These are phyloP conservation scores for Oryzias sinensis DNA, from an alignment of 2,797 vertebrate species.

Conservation along the genomic window DNA sequence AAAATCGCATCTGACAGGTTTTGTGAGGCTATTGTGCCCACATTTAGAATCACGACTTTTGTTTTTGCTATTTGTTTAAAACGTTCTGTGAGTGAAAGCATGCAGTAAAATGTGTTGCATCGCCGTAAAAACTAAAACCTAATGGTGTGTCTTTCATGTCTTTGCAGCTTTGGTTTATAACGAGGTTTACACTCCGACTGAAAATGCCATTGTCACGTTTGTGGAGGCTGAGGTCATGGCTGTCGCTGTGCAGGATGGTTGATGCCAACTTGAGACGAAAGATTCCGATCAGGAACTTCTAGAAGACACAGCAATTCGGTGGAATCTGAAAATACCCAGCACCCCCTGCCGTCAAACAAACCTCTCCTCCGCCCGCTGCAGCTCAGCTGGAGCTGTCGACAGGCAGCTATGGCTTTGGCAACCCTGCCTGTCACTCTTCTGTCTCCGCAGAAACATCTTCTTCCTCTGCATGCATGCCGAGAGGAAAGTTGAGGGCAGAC, in stretches of 20 bases:
- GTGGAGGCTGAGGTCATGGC: constrained; percentile 70
- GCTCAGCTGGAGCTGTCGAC: constrained; percentile 27
- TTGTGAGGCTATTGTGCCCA: constrained; percentile 24
- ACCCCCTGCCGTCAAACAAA: constrained; percentile 41
- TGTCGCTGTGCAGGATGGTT: constrained; percentile 34
- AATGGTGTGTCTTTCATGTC: constrained; percentile 66
- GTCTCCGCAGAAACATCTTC: constrained; percentile 62
- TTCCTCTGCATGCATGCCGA: constrained; percentile 43
- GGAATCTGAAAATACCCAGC: constrained; percentile 26
- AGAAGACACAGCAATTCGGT: constrained; percentile 7
- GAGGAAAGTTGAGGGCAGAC: constrained; percentile 63
- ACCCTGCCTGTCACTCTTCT: constrained; percentile 52
- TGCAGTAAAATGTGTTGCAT: constrained; percentile 60
- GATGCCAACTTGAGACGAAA: constrained; percentile 36
- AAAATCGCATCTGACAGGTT: not conserved
- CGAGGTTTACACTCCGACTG: constrained; percentile 57
- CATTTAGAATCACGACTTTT: constrained; percentile 50
- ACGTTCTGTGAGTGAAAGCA: constrained; percentile 37
- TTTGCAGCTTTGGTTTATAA: constrained; percentile 63
- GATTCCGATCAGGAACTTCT: constrained; percentile 14
- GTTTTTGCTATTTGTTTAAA: constrained; percentile 46
- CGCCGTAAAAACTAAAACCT: constrained; percentile 62
- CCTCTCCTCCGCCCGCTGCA: constrained; percentile 38
- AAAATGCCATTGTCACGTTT: constrained; percentile 74
- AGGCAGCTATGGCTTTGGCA: constrained; percentile 50